Base-by-base conservation (phyloP, 92 coral and sea anemone genomes). In the Bergia puertoricense region DNA sequence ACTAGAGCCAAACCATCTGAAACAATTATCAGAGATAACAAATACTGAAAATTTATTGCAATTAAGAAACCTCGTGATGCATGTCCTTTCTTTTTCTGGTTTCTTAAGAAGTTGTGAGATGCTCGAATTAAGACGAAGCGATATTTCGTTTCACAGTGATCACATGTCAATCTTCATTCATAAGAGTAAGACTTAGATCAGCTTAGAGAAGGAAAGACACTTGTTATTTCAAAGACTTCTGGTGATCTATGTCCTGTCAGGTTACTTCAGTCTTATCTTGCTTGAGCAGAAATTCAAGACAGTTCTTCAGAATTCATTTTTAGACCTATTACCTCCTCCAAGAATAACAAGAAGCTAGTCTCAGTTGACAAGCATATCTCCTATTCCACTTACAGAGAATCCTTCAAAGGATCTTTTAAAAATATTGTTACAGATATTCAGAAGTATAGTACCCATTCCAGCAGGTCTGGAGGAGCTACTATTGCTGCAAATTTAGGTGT, bases 111-210 rank as follows among this genome's bases (percentile, higher is more conserved):
- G 88, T 46, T 80, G 77, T 30, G 88, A 81, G 85, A 45, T 86
- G 39, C 76, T 36, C 1, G 44, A 42, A 22, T 48, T 89, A 16
- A 81, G 85, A 16, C 51, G 85, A 56, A 57, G 54, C 6, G 88
- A 90, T 56, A 44, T 86, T 2, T 16, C 42, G 30, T 86, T 90
- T 57, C 8, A 57, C 40, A 66, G 39, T 1, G 79, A 59, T 45
- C 77, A 86, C 36, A 37, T 91, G 69, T 54, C 85, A 23, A 56
- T 86, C 18, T 51, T 20, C 83, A 87, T 91, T 10, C 77, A 81
- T 86, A 91, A 85, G 13, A 91, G 92, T 22, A 90, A 86, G 59
- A 86, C 92, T 0, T n/a, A n/a, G 90, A 90, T 42, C 90, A 86
- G 78, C 85, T 90, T 20, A 86, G 92, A 78, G 90, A 90, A 77